Percentiles rank a stretch among this genome's conserved stretches.
Conservation (phyloP, 2,797 vertebrate genomes). For the Chaetodon trifasciatus region DNA sequence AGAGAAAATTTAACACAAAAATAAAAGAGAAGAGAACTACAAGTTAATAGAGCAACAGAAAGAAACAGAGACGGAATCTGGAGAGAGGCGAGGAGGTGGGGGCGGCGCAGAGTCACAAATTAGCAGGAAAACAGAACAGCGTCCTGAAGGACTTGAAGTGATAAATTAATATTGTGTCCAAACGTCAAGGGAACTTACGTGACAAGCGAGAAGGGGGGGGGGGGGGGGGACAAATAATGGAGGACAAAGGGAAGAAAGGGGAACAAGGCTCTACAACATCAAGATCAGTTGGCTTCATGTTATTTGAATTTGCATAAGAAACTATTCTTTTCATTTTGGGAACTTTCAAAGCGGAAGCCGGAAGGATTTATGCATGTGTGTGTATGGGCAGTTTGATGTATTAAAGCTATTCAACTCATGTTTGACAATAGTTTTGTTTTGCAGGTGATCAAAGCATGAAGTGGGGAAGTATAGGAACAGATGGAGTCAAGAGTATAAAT, state of each 20-base stretch:
- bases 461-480: background rate
- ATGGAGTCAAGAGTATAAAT: background rate
- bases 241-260: constrained; percentile 3
- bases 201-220: constrained; percentile 14
- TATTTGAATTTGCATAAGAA: constrained; percentile 24
- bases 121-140: constrained; percentile 43
- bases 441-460: constrained; percentile 7
- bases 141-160: constrained; percentile 56
- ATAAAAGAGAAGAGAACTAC: constrained; percentile 29
- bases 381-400: background rate
- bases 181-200: constrained; percentile 41
- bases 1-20: constrained; percentile 15
- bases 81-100: background rate
- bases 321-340: constrained; percentile 1
- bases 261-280: background rate
- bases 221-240: background rate
- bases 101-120: constrained; percentile 34
- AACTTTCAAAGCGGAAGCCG: background rate
- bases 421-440: background rate
- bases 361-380: background rate
- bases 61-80: constrained; percentile 2
- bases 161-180: constrained; percentile 65
- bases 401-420: background rate
- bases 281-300: constrained; percentile 13
- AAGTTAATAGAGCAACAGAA: constrained; percentile 23